phyloP scores from a whole-genome alignment of 2,888 invertebrate genomes.

The Sycophila texana region DNA sequence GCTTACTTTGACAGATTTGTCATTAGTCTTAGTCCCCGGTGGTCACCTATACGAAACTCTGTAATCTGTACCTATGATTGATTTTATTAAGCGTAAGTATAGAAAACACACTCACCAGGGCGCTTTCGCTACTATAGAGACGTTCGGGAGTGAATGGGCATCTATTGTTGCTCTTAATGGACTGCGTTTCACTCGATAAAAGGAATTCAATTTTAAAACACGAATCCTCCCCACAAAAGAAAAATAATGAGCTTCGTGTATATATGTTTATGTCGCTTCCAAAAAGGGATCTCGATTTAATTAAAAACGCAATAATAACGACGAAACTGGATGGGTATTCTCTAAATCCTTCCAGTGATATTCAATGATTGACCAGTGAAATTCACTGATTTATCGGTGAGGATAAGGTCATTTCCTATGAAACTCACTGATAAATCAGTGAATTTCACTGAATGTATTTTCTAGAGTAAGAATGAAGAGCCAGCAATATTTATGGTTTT shows the following conservation, averaged over 20 bases:
- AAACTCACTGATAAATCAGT: too few species aligned
- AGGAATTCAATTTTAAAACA: too few species aligned
- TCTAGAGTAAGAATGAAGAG: neutral
- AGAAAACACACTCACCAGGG: constrained; percentile 41
- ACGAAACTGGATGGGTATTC: neutral
- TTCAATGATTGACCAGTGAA: too few species aligned
- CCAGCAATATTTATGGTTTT: neutral
- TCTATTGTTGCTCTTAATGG: neutral
- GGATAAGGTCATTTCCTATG: too few species aligned
- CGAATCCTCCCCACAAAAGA: too few species aligned
- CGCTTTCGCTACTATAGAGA: constrained; percentile 17
- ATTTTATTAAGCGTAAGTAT: constrained; percentile 46
- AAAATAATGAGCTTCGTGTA: neutral
- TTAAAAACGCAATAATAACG: neutral
- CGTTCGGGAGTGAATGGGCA: constrained; percentile 14
- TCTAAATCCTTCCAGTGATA: too few species aligned
- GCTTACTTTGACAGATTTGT: constrained; percentile 14
- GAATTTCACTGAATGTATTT: too few species aligned
- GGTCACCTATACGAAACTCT: neutral
- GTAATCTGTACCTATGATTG: constrained; percentile 25
- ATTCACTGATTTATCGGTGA: too few species aligned
- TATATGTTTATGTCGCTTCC: too few species aligned
- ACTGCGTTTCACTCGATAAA: too few species aligned
- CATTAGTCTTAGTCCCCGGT: constrained; percentile 21
- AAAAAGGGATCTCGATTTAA: too few species aligned